Evolutionary conservation across 2,888 invertebrate genomes (phyloP).

Genomic region (Eueremaeus valkanovi): DNA sequence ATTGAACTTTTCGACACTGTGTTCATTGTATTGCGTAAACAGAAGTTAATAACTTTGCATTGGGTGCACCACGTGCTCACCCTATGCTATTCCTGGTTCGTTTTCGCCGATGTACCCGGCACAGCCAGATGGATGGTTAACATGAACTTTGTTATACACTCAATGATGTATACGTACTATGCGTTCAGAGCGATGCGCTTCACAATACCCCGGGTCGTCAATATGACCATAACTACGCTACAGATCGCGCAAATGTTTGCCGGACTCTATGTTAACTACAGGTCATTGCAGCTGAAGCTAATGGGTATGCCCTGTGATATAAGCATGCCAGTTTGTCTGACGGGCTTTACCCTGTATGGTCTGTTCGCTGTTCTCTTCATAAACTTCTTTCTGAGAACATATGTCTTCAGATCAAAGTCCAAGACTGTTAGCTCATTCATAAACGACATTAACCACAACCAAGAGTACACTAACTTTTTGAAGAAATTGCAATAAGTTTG

Average conservation of each 20-base stretch:
- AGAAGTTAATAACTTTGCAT: constrained; percentile 24
- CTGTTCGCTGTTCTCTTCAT: constrained; percentile 36
- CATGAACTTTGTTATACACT: constrained; percentile 66
- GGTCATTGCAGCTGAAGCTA: constrained; percentile 4
- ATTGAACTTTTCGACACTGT: constrained; percentile 37
- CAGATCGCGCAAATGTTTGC: constrained; percentile 91
- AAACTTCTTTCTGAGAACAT: constrained; percentile 37
- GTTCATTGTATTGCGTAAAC: constrained; percentile 33
- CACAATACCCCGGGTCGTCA: constrained; percentile 69
- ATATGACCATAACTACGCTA: constrained; percentile 85
- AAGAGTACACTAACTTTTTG: not conserved
- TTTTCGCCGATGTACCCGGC: constrained; percentile 30
- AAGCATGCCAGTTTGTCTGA: constrained; percentile 1
- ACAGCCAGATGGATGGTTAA: constrained; percentile 35
- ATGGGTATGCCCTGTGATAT: constrained; percentile 35
- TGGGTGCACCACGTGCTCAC: constrained; percentile 39
- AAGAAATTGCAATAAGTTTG: not conserved
- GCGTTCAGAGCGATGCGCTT: constrained; percentile 79
- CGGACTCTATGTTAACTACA: constrained; percentile 67
- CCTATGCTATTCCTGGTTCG: constrained; percentile 28
- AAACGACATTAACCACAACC: not conserved
- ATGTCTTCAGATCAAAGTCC: not conserved
- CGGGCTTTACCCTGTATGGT: constrained; percentile 28
- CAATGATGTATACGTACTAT: constrained; percentile 88
- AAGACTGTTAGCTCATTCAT: not conserved